Evolutionary conservation across 1,140 invertebrate species (phyloP), one percentile per base, ranked within the genome.

Genomic region (Chironomus tepperi): DNA sequence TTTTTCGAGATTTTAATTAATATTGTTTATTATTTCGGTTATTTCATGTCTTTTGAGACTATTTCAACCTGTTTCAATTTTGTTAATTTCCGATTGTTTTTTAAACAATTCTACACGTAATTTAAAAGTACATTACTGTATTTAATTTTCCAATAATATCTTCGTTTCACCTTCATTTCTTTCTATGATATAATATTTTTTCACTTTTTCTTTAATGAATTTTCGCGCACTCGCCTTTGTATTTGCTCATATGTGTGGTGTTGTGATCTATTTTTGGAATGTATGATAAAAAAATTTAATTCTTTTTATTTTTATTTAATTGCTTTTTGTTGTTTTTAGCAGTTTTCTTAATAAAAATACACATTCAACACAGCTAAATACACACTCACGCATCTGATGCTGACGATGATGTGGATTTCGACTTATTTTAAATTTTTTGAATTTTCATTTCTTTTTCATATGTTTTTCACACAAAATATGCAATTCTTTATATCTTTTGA

Each of bases 241-340:
- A n/a, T 47, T 57, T 57, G n/a, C 47, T 57, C 24, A 34, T 34
- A 34, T 34, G 24, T 57, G 12, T 57, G 47, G 47, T 57, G 12
- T 34, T 34, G 5, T 34, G 24, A 2, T 57, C n/a, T 57, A 57
- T 57, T 57, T 57, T 57, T 57, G n/a, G 47, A 57, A n/a, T n/a
- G 47, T n/a, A n/a, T 57, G 47, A 57, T 57, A 57, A 57, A 57
- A n/a, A 57, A 57, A n/a, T 15, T 57, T 57, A 57, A n/a, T 57
- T 15, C 47, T 57, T n/a, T 57, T 57, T 57, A 57, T 57, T 57
- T 57, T 57, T 57, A 12, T 57, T 57, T 57, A 57, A 57, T 57
- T n/a, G 47, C 12, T 57, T 57, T 57, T 57, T 57, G 47, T 57
- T 57, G 47, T 57, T 57, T 57, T 57, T 57, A 34, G 24, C 24